phyloP scores from a whole-genome alignment of 1,140 invertebrate genomes.

The Sitophilus oryzae region DNA sequence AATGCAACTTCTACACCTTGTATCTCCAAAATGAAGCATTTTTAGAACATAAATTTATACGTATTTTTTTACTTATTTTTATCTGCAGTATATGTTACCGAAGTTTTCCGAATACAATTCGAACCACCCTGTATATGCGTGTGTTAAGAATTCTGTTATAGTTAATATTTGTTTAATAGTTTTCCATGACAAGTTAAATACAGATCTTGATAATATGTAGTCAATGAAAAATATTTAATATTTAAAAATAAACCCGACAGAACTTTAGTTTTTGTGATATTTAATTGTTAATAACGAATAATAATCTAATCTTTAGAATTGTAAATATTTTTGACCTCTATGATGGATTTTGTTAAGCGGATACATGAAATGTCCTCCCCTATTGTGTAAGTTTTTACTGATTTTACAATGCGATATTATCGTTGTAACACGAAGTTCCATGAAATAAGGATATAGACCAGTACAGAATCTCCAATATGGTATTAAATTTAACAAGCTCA shows the following conservation, averaged over 20 bases:
- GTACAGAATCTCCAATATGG: neutral
- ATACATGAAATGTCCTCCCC: slow-evolving; percentile 2
- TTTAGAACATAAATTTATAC: no score
- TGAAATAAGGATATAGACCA: slow-evolving; percentile 4
- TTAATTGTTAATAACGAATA: slow-evolving; percentile 17
- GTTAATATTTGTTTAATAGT: no score
- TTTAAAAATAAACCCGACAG: slow-evolving; percentile 5
- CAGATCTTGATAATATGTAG: no score
- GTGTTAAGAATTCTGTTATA: no score
- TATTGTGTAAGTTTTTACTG: slow-evolving; percentile 18
- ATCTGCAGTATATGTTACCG: no score
- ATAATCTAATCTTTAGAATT: slow-evolving; percentile 11
- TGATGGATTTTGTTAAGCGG: slow-evolving; percentile 10
- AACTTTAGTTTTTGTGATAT: slow-evolving; percentile 23
- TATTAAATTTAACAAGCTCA: neutral
- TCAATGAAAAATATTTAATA: slow-evolving; percentile 15
- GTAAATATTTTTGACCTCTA: slow-evolving; percentile 16
- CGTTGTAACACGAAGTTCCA: neutral
- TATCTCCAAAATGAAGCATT: no score
- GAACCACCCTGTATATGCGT: no score
- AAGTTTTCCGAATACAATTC: no score
- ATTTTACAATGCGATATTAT: slow-evolving; percentile 4
- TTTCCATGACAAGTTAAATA: no score
- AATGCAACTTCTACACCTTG: no score
- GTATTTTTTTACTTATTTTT: no score